Evolutionary conservation across 2,888 invertebrate genomes (phyloP), one percentile per base, ranked within the genome.

Genomic region (Arrhopalites spinosus): DNA sequence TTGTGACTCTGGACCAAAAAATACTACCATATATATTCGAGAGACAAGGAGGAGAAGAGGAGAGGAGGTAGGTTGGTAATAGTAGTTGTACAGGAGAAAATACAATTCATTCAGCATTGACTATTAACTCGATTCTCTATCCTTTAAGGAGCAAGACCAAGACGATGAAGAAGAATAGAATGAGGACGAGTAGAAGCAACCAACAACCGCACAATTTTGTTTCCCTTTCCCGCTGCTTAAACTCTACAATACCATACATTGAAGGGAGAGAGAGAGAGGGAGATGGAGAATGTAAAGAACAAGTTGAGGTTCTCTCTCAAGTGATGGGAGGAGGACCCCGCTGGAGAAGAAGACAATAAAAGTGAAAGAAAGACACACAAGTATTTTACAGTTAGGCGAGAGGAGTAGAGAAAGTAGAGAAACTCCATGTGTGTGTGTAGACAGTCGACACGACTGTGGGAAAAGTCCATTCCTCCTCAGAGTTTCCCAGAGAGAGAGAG

Each of bases 51-150:
- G 7, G 20, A n/a, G 53, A 53, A 53, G 53, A 11, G n/a, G 29
- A 64, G 36, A 13, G 11, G 61, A 61, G 25, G 3, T n/a, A 56
- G 20, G 20, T n/a, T 8, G 20, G 56, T 23, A 25, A 59, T 13
- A 43, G 13, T 20, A 43, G 13, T 43, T 67, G 67, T 30, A 30
- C 2, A 17, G 8, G n/a, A 25, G 1, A 68, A 29, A 25, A 47
- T 68, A 68, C 47, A 30, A 50, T 68, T 47, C 50, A 11, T 50
- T 29, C 47, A 27, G 1, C 25, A 68, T 50, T 68, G 68, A 68
- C 68, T 68, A 68, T 43, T 66, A 30, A 68, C 64, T 64, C 11
- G 1, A 27, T 61, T 61, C 11, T 17, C 8, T 20, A 15, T n/a
- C n/a, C 23, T 53, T n/a, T 1, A 1, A 20, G 53, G n/a, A 53